A percentile compares a stretch with the other conserved stretches of the same genome.
These are phyloP conservation scores for Cylindroiulus punctatus DNA, from an alignment of 2,888 invertebrate genomes.

Conservation along the genomic window DNA sequence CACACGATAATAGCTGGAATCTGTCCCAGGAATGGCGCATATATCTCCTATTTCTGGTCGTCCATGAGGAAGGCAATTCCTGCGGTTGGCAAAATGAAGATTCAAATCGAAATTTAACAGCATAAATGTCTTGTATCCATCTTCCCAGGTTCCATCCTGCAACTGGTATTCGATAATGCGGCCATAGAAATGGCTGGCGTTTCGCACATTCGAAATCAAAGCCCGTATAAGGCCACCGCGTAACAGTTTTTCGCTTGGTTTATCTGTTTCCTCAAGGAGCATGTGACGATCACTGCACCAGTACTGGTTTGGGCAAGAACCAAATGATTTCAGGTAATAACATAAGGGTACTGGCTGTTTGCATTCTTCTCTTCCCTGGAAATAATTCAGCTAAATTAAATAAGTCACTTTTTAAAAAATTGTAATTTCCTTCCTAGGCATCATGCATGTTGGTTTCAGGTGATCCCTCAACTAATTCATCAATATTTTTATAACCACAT, in stretches of 20 bases:
- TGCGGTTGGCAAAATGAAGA: slow-evolving; percentile 20
- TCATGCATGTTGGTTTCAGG: too few relatives aligned
- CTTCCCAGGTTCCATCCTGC: slow-evolving; percentile 61
- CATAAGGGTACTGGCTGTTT: slow-evolving; percentile 46
- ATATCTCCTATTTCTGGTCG: slow-evolving; percentile 70
- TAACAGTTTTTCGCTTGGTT: slow-evolving; percentile 65
- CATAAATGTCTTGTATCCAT: background rate
- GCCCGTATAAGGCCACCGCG: slow-evolving; percentile 71
- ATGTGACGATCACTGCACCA: slow-evolving; percentile 48
- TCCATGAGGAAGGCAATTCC: background rate
- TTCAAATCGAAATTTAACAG: background rate
- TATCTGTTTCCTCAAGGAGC: slow-evolving; percentile 66
- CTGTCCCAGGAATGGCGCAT: slow-evolving; percentile 69
- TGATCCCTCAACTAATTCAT: too few relatives aligned
- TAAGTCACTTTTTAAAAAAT: background rate
- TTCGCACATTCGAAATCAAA: slow-evolving; percentile 71
- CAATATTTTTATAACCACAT: too few relatives aligned
- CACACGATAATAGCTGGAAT: slow-evolving; percentile 38
- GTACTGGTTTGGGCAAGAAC: slow-evolving; percentile 44
- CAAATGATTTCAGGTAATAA: slow-evolving; percentile 48
- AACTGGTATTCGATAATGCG: slow-evolving; percentile 69
- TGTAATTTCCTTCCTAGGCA: background rate
- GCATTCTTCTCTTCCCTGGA: slow-evolving; percentile 27
- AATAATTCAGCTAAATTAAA: background rate
- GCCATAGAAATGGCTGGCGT: slow-evolving; percentile 74